A percentile compares a stretch with the other conserved stretches of the same genome.
Conservation (phyloP, 2,797 vertebrate species). For the Rhadinocentrus ornatus region DNA sequence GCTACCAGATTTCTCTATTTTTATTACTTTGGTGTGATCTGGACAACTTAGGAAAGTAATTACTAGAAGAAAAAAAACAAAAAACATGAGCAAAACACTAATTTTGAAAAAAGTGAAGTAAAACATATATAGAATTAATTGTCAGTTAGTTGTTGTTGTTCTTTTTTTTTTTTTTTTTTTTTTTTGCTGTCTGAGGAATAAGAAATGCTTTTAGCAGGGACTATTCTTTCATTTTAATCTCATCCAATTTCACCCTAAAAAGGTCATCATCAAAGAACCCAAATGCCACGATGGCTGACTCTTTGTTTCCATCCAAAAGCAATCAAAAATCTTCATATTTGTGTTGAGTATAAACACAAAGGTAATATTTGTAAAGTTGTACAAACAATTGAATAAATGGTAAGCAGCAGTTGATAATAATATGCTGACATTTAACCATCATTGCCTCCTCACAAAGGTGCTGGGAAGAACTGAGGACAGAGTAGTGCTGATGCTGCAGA, state of each 20-base stretch:
- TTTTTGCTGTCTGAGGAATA: constrained; percentile 6
- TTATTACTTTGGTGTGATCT: constrained; percentile 47
- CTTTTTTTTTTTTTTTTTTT: too few species aligned
- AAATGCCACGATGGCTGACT: not conserved
- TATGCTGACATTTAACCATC: constrained; percentile 62
- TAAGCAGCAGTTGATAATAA: constrained; percentile 18
- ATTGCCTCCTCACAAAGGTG: constrained; percentile 29
- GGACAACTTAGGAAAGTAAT: constrained; percentile 37
- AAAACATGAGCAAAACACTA: constrained; percentile 31
- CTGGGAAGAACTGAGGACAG: constrained; percentile 22
- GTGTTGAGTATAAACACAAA: constrained; percentile 6
- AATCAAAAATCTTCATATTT: constrained; percentile 15
- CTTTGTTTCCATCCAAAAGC: constrained; percentile 7
- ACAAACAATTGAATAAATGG: constrained; percentile 23
- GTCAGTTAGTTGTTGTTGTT: not conserved
- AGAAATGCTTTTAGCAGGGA: constrained; percentile 19
- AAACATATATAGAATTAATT: constrained; percentile 26
- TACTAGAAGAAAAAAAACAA: constrained; percentile 4
- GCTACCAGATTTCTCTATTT: constrained; percentile 48
- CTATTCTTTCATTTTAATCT: constrained; percentile 16
- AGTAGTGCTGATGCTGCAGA: constrained; percentile 30
- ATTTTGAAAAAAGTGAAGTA: constrained; percentile 27
- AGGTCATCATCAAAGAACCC: constrained; percentile 29
- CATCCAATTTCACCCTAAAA: constrained; percentile 30
- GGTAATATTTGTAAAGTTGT: constrained; percentile 23